Evolutionary conservation across 2,797 vertebrate genomes (phyloP).

Genomic region (Poeciliopsis infans): DNA sequence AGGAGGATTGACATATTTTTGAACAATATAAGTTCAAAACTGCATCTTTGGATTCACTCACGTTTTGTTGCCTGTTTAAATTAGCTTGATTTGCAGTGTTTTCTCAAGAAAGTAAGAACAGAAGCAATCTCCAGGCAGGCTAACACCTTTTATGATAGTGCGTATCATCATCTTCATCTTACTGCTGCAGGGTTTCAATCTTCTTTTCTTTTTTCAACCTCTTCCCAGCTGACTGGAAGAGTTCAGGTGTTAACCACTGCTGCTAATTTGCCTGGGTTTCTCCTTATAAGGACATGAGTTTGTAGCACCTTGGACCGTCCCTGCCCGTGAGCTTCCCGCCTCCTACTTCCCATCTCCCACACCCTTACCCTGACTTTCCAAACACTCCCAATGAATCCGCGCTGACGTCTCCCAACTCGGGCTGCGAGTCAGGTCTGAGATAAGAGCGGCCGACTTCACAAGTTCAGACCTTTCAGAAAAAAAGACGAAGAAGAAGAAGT

Average conservation of each 20-base stretch:
- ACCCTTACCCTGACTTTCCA: constrained; percentile 46
- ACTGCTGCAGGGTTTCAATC: not conserved
- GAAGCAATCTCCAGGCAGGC: not conserved
- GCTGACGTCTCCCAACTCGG: constrained; percentile 59
- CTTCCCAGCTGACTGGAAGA: constrained; percentile 37
- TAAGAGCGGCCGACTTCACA: constrained; percentile 26
- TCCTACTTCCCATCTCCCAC: constrained; percentile 62
- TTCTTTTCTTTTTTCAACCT: not conserved
- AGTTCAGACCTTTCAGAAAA: constrained; percentile 1
- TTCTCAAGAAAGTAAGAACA: not conserved
- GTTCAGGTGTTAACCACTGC: constrained; percentile 63
- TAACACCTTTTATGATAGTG: not conserved
- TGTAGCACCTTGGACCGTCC: constrained; percentile 48
- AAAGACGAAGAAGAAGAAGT: too few species aligned
- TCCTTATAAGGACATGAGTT: constrained; percentile 72
- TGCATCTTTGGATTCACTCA: not conserved
- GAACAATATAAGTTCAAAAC: not conserved
- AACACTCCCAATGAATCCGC: constrained; percentile 45
- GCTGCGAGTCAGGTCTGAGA: constrained; percentile 47
- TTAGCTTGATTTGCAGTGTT: not conserved
- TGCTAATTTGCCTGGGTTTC: constrained; percentile 57
- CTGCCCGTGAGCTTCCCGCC: constrained; percentile 47
- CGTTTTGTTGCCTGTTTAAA: not conserved
- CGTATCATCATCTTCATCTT: not conserved
- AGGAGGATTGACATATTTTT: not conserved